These are phyloP conservation scores for Acanthosepion pharaonis DNA, from an alignment of 2,888 invertebrate species.

Conservation along the genomic window DNA sequence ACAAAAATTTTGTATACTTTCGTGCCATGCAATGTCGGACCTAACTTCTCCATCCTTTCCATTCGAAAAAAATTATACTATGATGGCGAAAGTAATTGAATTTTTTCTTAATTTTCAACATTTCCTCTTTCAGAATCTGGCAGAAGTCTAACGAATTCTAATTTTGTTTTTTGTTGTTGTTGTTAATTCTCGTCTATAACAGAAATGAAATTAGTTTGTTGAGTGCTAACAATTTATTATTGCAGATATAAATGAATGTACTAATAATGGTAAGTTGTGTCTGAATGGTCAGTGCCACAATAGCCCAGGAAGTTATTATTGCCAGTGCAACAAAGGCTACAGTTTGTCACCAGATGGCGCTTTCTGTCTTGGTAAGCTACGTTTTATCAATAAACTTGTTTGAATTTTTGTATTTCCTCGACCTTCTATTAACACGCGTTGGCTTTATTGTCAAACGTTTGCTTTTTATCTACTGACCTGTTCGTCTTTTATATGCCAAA, in stretches of 20 bases:
- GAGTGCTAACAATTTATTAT: background rate
- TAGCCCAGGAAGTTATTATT: constrained; percentile 77
- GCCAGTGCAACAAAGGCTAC: constrained; percentile 86
- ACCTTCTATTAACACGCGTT: too few relatives aligned
- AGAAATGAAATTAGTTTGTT: background rate
- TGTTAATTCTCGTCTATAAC: background rate
- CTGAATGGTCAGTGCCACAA: constrained; percentile 73
- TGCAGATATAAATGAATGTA: constrained; percentile 75
- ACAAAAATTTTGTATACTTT: too few relatives aligned
- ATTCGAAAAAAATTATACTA: too few relatives aligned
- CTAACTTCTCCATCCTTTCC: too few relatives aligned
- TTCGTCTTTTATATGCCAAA: too few relatives aligned
- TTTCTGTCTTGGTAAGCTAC: constrained; percentile 82
- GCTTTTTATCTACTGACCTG: too few relatives aligned
- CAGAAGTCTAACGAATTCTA: background rate
- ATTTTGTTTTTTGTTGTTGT: too few relatives aligned
- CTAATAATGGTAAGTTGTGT: constrained; percentile 73
- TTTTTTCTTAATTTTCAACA: too few relatives aligned
- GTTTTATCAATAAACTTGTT: background rate
- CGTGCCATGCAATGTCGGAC: too few relatives aligned
- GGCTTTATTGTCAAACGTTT: too few relatives aligned
- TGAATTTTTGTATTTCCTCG: too few relatives aligned
- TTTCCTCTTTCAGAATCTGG: background rate
- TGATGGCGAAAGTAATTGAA: too few relatives aligned
- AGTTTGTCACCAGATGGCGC: constrained; percentile 86